Evolutionary conservation across 2,113 vertebrate genomes (phyloP), one percentile per base, ranked within the genome.

Genomic region (Gavia stellata): DNA sequence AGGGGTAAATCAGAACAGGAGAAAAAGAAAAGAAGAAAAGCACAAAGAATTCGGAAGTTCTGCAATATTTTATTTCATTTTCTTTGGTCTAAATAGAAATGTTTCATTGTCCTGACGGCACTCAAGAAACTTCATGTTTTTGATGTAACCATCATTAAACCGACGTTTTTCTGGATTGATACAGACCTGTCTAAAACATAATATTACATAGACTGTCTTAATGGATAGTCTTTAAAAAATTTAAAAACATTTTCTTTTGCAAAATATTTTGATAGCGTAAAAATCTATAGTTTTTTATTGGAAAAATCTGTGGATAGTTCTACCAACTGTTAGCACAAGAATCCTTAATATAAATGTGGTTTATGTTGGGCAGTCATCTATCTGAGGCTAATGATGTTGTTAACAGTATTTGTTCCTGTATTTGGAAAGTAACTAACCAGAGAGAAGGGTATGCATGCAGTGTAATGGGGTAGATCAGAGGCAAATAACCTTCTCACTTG

Each of bases 341-440:
- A 31, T 74, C 42, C 24, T 79, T 89, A 61, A 81, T 49, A 75
- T 71, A 72, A 91, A 81, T 52, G 62, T 45, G 18, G 34, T 75
- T 95, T 92, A 58, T 7, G 3, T 42, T 92, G 68, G 70, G 26
- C 89, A 81, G 50, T 78, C 79, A 92, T 79, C 56, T 92, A 4
- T 77, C 65, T 75, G 72, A 59, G 79, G 44, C 72, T 95, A 83
- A 93, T 74, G 67, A 81, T 71, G 66, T 25, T 85, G 45, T 63
- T 88, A 93, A 55, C 38, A 34, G 61, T 84, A 63, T 93, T 86
- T 93, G 63, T 84, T 92, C n/a, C 63, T 92, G 67, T 68, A 45
- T 88, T 92, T 95, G 52, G 88, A 74, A 81, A 71, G 80, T 66
- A 93, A 85, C 81, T 91, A 84, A 77, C 20, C 63, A 74, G 86